These are phyloP conservation scores for Tragelaphus eurycerus DNA, from an alignment of 2,797 vertebrate genomes.

Conservation along the genomic window DNA sequence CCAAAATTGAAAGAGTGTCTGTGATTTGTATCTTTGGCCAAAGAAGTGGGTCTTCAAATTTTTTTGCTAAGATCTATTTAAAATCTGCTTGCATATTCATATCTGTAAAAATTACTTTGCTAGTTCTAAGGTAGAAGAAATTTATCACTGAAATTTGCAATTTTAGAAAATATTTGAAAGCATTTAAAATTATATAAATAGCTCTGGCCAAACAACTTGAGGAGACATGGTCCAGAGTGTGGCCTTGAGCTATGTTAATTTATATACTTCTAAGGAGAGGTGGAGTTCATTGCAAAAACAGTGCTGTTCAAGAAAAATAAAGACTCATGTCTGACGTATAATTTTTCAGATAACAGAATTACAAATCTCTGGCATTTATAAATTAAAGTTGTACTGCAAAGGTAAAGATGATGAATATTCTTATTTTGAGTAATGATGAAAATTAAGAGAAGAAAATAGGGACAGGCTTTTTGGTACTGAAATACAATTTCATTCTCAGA, in stretches of 20 bases:
- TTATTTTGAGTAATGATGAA: conserved; percentile 20
- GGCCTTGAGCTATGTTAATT: neutral
- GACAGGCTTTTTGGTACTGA: neutral
- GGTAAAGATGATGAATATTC: neutral
- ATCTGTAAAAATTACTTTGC: conserved; percentile 2
- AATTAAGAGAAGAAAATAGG: conserved; percentile 26
- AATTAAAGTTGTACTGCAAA: neutral
- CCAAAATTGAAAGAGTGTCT: neutral
- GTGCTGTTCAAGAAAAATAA: conserved; percentile 14
- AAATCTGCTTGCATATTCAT: neutral
- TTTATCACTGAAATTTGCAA: neutral
- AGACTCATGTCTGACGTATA: neutral
- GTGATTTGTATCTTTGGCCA: neutral
- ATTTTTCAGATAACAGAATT: conserved; percentile 32
- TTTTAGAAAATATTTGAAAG: conserved; percentile 16
- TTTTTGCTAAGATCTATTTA: neutral
- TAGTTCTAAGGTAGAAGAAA: neutral
- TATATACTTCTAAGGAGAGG: neutral
- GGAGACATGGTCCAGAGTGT: neutral
- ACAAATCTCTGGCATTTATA: conserved; percentile 2
- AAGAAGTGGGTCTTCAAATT: neutral
- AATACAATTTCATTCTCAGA: neutral
- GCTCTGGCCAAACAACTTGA: neutral
- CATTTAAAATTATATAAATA: conserved; percentile 24
- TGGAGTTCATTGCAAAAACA: neutral